phyloP scores from a whole-genome alignment of 2,797 vertebrate species.

The Scarus forsteni region DNA sequence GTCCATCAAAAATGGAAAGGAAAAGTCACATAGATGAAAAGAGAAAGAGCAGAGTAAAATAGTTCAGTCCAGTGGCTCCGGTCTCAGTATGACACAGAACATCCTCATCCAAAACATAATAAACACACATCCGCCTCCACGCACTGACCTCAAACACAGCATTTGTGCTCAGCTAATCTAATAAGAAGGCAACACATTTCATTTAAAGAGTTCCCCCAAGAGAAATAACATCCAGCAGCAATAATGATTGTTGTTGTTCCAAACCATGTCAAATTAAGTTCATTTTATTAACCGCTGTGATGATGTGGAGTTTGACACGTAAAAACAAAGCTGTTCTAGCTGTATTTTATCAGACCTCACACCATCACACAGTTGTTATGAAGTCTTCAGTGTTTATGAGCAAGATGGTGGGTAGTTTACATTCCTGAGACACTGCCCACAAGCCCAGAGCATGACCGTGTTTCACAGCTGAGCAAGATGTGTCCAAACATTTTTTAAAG shows the following conservation, averaged over 20 bases:
- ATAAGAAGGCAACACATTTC: slow-evolving; percentile 26
- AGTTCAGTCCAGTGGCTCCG: slow-evolving; percentile 2
- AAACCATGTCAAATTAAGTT: neutral
- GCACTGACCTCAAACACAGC: slow-evolving; percentile 14
- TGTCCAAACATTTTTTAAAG: slow-evolving; percentile 41
- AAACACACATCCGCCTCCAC: slow-evolving; percentile 30
- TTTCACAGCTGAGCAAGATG: slow-evolving; percentile 39
- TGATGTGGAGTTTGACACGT: neutral
- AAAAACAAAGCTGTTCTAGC: neutral
- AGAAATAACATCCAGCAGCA: slow-evolving; percentile 31
- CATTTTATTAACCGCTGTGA: slow-evolving; percentile 4
- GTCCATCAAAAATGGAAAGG: neutral
- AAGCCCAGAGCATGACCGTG: slow-evolving; percentile 28
- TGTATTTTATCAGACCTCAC: slow-evolving; percentile 18
- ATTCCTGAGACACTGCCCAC: slow-evolving; percentile 54
- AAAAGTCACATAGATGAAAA: neutral
- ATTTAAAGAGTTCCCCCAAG: slow-evolving; percentile 14
- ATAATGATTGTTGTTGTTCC: slow-evolving; percentile 10
- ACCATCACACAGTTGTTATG: slow-evolving; percentile 30
- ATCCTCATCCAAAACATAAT: slow-evolving; percentile 22
- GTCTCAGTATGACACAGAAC: slow-evolving; percentile 11
- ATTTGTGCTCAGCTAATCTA: slow-evolving; percentile 31
- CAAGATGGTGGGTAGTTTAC: slow-evolving; percentile 48
- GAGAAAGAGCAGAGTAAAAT: neutral
- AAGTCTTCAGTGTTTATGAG: slow-evolving; percentile 51